These are phyloP conservation scores for Oryzias celebensis DNA, from an alignment of 2,113 vertebrate genomes.

Conservation along the genomic window DNA sequence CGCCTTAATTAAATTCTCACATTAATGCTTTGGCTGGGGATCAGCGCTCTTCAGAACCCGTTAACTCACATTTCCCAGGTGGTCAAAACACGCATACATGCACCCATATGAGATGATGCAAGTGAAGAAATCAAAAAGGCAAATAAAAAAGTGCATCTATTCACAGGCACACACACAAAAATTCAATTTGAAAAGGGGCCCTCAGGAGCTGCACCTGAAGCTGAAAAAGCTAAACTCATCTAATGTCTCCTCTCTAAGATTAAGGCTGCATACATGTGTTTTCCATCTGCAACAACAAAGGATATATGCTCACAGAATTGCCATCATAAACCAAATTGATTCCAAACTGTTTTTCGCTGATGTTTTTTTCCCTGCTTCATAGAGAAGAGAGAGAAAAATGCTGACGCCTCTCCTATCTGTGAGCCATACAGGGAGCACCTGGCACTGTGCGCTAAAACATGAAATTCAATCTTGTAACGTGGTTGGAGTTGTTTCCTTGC, in stretches of 20 bases:
- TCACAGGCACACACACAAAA: slow-evolving; percentile 9
- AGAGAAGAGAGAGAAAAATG: slow-evolving; percentile 22
- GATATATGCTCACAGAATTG: slow-evolving; percentile 18
- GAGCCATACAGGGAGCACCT: slow-evolving; percentile 46
- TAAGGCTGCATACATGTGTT: slow-evolving; percentile 1
- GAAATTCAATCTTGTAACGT: slow-evolving; percentile 46
- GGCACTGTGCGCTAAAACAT: slow-evolving; percentile 39
- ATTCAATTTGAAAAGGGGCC: slow-evolving; percentile 13
- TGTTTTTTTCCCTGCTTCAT: slow-evolving; percentile 10
- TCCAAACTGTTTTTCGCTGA: slow-evolving; percentile 37
- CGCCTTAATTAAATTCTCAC: slow-evolving; percentile 76
- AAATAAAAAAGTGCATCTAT: slow-evolving; percentile 6
- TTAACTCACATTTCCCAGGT: slow-evolving; percentile 65
- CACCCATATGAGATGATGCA: slow-evolving; percentile 26
- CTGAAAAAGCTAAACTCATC: slow-evolving; percentile 18
- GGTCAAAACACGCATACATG: slow-evolving; percentile 40
- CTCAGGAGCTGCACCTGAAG: slow-evolving; percentile 22
- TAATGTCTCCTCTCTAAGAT: slow-evolving; percentile 6
- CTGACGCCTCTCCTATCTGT: slow-evolving; percentile 42
- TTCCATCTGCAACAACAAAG: slow-evolving; percentile 1
- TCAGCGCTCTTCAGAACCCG: slow-evolving; percentile 56
- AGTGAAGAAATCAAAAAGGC: slow-evolving; percentile 29
- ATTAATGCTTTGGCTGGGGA: slow-evolving; percentile 66
- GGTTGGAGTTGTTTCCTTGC: slow-evolving; percentile 37
- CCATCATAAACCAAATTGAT: slow-evolving; percentile 30